Base-by-base conservation (phyloP, 2,888 invertebrate species). In the Notocelia uddmanniana region DNA sequence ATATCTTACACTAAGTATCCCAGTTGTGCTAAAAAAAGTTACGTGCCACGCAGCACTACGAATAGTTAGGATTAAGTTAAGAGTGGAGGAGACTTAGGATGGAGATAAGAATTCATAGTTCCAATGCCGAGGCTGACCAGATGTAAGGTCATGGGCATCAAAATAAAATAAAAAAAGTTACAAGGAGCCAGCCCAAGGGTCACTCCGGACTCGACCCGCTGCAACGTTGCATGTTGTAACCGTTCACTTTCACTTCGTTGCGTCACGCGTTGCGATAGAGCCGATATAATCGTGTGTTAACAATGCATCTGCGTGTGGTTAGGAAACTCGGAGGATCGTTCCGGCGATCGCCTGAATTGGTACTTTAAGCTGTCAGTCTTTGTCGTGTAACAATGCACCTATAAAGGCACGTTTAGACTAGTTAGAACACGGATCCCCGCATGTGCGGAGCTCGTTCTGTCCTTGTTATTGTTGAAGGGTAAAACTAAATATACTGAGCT, bases 191-290 rank as follows among this genome's bases (percentile, higher is more conserved):
- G 59, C 74, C 15, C 75, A 73, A 75, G 73, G 80, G 81, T 81
- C 80, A 79, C 68, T 69, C 63, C 55, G 67, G 84, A 86, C 85
- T 86, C 81, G 83, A 82, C 86, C 87, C 91, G 92, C 89, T 92
- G 87, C 89, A 81, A 73, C 63, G 92, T 91, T 92, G 81, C 80
- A 78, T 92, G 91, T 91, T 83, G 92, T 87, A 93, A 92, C 83
- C 78, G 80, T 79, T 83, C 82, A 91, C 92, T 93, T 93, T 93
- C 93, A 92, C 92, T 91, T 85, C 74, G 79, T 89, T 89, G 88
- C 88, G 89, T 87, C 87, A 89, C 74, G 72, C 54, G 57, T 70
- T 72, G 72, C 72, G 67, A 72, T 72, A 72, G 45, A 75, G 73
- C 63, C 75, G 67, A 60, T 80, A 82, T 83, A 81, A 81, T 81